These are phyloP conservation scores for Beaufortia kweichowensis DNA, from an alignment of 2,113 vertebrate species.

Conservation along the genomic window DNA sequence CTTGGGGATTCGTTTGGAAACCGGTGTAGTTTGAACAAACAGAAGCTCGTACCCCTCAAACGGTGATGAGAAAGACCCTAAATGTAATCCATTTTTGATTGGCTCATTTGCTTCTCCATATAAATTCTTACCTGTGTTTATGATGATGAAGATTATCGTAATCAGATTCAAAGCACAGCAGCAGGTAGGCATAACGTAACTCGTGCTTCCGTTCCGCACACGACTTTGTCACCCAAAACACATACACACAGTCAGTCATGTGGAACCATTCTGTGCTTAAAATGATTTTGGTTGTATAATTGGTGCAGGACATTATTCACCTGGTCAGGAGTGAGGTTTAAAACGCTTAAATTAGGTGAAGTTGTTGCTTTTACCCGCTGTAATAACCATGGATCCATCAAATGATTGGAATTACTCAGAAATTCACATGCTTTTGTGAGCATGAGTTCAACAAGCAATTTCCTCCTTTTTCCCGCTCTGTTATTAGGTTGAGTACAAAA, in stretches of 20 bases:
- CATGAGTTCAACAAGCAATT: conserved; percentile 26
- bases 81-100: conserved; percentile 39
- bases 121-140: conserved; percentile 30
- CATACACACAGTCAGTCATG: background rate
- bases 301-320: background rate
- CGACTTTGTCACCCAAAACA: background rate
- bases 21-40: background rate
- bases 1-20: conserved; percentile 18
- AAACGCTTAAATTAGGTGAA: background rate
- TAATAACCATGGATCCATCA: background rate
- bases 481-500: background rate
- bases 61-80: conserved; percentile 22
- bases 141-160: conserved; percentile 29
- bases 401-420: background rate
- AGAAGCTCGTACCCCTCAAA: conserved; percentile 11
- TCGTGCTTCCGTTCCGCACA: background rate
- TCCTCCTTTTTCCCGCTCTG: background rate
- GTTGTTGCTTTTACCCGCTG: background rate
- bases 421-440: background rate
- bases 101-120: conserved; percentile 21
- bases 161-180: conserved; percentile 44
- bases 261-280: conserved; percentile 10
- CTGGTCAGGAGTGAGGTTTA: conserved; percentile 1
- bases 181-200: conserved; percentile 20
- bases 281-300: background rate